Evolutionary conservation across 1,140 invertebrate genomes (phyloP).

Genomic region (Procambarus clarkii): DNA sequence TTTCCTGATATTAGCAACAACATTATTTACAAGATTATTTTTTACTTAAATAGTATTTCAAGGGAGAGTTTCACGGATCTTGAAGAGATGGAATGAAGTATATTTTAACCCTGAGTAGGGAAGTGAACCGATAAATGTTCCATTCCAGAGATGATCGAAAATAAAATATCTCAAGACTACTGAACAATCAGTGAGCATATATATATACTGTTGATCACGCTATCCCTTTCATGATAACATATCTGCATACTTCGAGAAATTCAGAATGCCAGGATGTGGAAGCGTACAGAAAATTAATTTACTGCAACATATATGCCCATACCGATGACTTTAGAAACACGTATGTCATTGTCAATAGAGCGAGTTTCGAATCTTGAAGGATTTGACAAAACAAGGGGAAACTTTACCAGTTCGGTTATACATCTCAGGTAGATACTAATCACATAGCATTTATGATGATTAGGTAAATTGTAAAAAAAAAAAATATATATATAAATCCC

Average conservation of each 20-base stretch:
- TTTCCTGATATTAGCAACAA: slow-evolving; percentile 13
- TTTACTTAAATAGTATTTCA: not conserved
- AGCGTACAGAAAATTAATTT: not conserved
- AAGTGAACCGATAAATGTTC: slow-evolving; percentile 1
- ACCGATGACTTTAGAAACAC: not conserved
- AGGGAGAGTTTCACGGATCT: not conserved
- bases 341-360: not conserved
- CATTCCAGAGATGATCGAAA: not conserved
- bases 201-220: not conserved
- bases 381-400: not conserved
- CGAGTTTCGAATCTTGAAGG: not conserved
- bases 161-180: not conserved
- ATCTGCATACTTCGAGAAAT: not conserved
- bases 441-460: no score
- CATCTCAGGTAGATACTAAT: not conserved
- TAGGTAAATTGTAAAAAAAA: no score
- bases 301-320: not conserved
- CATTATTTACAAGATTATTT: slow-evolving; percentile 25
- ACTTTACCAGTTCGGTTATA: not conserved
- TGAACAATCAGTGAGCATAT: not conserved
- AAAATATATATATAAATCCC: no score
- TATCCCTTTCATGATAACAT: not conserved
- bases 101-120: slow-evolving; percentile 19
- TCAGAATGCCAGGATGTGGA: not conserved
- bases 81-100: not conserved